Conservation (phyloP, 2,888 invertebrate species). For the Acleris cristana region DNA sequence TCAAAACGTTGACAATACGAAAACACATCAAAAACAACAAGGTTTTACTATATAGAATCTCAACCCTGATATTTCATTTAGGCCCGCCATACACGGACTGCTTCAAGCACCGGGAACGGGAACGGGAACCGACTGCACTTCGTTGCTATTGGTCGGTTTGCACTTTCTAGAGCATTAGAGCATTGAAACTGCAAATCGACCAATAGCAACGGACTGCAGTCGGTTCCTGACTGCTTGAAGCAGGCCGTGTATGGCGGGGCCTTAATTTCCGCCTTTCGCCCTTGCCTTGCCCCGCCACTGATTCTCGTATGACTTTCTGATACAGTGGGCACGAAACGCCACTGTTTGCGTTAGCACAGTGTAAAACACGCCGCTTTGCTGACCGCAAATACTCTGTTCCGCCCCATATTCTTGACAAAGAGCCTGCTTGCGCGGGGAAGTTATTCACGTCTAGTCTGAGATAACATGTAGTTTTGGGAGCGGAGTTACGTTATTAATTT, state of each 20-base stretch:
- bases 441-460: conserved; percentile 21
- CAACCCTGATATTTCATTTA: background rate
- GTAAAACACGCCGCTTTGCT: conserved; percentile 58
- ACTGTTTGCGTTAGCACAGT: conserved; percentile 63
- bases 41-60: too few relatives aligned
- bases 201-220: too few relatives aligned
- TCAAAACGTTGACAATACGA: too few relatives aligned
- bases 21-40: too few relatives aligned
- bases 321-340: conserved; percentile 65
- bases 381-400: conserved; percentile 32
- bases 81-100: too few relatives aligned
- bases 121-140: too few relatives aligned
- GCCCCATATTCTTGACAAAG: conserved; percentile 30
- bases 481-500: background rate
- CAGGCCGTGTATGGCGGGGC: too few relatives aligned
- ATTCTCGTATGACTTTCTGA: conserved; percentile 68
- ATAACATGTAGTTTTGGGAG: conserved; percentile 10
- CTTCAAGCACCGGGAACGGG: too few relatives aligned
- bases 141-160: too few relatives aligned
- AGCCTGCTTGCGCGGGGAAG: conserved; percentile 17
- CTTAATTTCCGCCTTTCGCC: background rate
- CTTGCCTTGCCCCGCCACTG: conserved; percentile 37
- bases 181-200: too few relatives aligned
- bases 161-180: too few relatives aligned
- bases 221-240: too few relatives aligned